Percentiles rank a stretch among this genome's conserved stretches.
Conservation (phyloP, 2,113 vertebrate genomes). For the Cheilinus undulatus region DNA sequence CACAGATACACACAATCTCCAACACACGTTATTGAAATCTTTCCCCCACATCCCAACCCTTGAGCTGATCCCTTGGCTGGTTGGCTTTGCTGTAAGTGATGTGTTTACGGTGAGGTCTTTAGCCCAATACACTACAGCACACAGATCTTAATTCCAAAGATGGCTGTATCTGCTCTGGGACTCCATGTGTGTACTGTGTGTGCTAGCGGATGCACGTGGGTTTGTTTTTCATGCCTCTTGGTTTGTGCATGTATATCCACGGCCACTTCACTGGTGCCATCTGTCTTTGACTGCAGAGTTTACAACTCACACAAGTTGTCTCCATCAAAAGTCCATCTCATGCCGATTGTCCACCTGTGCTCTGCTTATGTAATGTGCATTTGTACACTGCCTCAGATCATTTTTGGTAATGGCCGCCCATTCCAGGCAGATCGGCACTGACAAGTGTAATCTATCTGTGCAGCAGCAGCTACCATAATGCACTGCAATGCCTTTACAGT, state of each 20-base stretch:
- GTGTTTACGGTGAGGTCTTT: conserved; percentile 65
- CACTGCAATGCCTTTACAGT: conserved; percentile 60
- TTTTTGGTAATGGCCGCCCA: conserved; percentile 67
- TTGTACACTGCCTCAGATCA: conserved; percentile 70
- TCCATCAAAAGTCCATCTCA: conserved; percentile 69
- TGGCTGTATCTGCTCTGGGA: conserved; percentile 67
- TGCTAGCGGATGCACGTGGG: conserved; percentile 18
- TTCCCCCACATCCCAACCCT: conserved; percentile 28
- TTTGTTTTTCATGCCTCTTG: conserved; percentile 20
- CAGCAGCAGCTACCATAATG: conserved; percentile 56
- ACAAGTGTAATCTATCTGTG: conserved; percentile 70
- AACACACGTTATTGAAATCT: conserved; percentile 14
- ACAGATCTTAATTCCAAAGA: conserved; percentile 69
- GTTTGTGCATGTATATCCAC: conserved; percentile 14
- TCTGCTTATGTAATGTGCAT: conserved; percentile 64
- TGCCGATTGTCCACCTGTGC: conserved; percentile 68
- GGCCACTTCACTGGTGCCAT: conserved; percentile 37
- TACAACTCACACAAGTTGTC: conserved; percentile 52
- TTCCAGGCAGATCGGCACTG: conserved; percentile 69
- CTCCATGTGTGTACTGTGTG: conserved; percentile 37
- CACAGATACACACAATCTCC: conserved; percentile 12
- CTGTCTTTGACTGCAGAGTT: conserved; percentile 50
- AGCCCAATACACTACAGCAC: conserved; percentile 53
- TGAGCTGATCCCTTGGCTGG: conserved; percentile 51
- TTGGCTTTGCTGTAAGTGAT: conserved; percentile 67